Conservation (phyloP, 2,888 invertebrate species). For the Lasioglossum morio region DNA sequence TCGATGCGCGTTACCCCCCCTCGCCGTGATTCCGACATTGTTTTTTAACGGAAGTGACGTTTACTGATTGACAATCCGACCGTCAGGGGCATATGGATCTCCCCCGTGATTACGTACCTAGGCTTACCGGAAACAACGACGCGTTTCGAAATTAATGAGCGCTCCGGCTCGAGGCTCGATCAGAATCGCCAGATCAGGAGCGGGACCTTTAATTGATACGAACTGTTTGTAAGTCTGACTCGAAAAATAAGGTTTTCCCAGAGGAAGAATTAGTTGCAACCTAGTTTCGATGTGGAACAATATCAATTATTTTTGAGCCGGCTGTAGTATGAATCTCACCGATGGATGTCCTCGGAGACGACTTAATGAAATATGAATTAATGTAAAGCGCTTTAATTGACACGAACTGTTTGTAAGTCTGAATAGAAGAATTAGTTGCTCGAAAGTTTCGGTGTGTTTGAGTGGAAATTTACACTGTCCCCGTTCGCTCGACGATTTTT, state of each 20-base stretch:
- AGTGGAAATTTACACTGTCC: background rate
- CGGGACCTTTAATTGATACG: too few species aligned
- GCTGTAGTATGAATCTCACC: background rate
- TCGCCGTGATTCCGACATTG: slow-evolving; percentile 7
- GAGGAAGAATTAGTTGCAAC: too few species aligned
- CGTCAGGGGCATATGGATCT: slow-evolving; percentile 39
- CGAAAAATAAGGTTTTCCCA: too few species aligned
- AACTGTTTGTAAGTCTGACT: too few species aligned
- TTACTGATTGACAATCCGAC: slow-evolving; percentile 54
- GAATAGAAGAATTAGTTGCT: background rate
- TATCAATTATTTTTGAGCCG: too few species aligned
- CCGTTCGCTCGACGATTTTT: background rate
- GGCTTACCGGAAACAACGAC: slow-evolving; percentile 34
- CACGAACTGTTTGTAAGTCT: too few species aligned
- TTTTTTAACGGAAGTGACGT: slow-evolving; percentile 56
- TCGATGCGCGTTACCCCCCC: slow-evolving; percentile 40
- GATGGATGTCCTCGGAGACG: too few species aligned
- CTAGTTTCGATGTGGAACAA: too few species aligned
- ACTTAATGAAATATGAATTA: too few species aligned
- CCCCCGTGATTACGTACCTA: slow-evolving; percentile 46
- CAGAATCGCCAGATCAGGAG: too few species aligned
- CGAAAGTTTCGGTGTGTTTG: background rate
- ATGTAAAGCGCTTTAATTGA: too few species aligned
- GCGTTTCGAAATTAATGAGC: slow-evolving; percentile 31
- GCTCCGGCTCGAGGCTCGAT: background rate